Base-by-base conservation (phyloP, 2,797 vertebrate species). In the Moxostoma hubbsi region DNA sequence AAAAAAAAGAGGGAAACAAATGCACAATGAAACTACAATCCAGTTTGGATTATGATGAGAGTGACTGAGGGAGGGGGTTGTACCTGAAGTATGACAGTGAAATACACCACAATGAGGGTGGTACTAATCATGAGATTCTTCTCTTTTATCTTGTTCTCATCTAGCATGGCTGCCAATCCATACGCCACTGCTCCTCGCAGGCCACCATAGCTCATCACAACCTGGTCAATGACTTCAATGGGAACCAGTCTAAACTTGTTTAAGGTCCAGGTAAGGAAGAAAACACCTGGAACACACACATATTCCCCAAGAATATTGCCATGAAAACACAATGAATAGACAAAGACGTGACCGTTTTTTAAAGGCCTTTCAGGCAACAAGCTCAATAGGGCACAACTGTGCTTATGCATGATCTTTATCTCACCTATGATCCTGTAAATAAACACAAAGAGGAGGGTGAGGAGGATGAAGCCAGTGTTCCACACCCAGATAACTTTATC, bases 41-140 rank as follows among this genome's bases (percentile, higher is more conserved):
- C 4, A 36, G 36, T 36, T 36, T 36, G 36, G 36, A 36, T 36
- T 36, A 36, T 36, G 36, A 36, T 36, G 1, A 6, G 8, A 24
- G 4, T 10, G 46, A 43, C 6, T 15, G 55, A 46, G 18, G 16
- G 11, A 43, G 16, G 0, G 5, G 9, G 47, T 46, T 45, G 7
- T 89, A 99, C 98, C 97, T 99, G 98, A 58, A 99, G 82, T 66
- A 99, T 95, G 79, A 99, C 97, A 0, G 98, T 99, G 89, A 99
- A 99, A 90, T 98, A 99, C 6, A 99, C 95, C 0, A 99, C 97
- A 1, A 99, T 94, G 69, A 99, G 94, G 0, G 97, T 98, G 4
- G 98, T 98, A 92, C 94, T 95, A 82, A 98, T 86, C 87, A 99
- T 97, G n/a, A 99, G 91, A 11, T 95, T 93, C 90, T 92, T 97